A percentile compares a stretch with the other conserved stretches of the same genome.
Conservation (phyloP, 2,797 vertebrate genomes). For the Mus spretus region DNA sequence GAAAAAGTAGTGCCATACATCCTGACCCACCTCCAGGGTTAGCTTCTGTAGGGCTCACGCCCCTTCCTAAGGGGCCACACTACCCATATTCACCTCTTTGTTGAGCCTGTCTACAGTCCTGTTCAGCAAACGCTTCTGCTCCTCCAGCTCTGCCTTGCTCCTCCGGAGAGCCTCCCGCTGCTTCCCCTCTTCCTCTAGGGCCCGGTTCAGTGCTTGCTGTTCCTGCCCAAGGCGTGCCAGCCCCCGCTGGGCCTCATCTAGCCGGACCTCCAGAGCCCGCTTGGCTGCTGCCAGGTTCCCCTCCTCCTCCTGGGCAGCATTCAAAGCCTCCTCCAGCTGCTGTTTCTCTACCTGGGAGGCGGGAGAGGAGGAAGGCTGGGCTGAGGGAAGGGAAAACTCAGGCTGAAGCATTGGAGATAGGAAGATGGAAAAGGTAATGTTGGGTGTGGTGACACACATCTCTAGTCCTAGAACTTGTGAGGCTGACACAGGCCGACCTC, state of each 20-base stretch:
- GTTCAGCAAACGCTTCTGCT: conserved; percentile 95
- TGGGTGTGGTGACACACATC: background rate
- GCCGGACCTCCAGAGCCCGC: conserved; percentile 90
- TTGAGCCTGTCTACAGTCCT: conserved; percentile 94
- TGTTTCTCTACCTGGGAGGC: conserved; percentile 88
- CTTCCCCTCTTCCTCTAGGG: conserved; percentile 92
- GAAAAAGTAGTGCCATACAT: background rate
- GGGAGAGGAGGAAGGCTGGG: background rate
- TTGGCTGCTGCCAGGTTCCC: conserved; percentile 92
- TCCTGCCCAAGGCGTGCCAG: conserved; percentile 91
- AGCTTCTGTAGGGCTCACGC: background rate
- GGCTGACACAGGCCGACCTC: background rate
- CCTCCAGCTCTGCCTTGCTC: conserved; percentile 94
- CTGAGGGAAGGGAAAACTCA: background rate
- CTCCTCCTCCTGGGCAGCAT: conserved; percentile 88
- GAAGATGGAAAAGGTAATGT: background rate
- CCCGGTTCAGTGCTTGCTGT: conserved; percentile 90
- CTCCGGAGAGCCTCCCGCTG: conserved; percentile 93
- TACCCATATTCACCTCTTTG: conserved; percentile 91
- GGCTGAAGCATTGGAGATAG: background rate
- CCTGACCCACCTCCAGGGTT: background rate
- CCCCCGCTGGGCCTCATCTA: conserved; percentile 93
- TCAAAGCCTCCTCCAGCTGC: conserved; percentile 89
- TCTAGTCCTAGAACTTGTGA: background rate
- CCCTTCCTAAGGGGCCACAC: background rate